Evolutionary conservation across 2,797 vertebrate genomes (phyloP), one percentile per base, ranked within the genome.

Genomic region (Sebastes jordani): DNA sequence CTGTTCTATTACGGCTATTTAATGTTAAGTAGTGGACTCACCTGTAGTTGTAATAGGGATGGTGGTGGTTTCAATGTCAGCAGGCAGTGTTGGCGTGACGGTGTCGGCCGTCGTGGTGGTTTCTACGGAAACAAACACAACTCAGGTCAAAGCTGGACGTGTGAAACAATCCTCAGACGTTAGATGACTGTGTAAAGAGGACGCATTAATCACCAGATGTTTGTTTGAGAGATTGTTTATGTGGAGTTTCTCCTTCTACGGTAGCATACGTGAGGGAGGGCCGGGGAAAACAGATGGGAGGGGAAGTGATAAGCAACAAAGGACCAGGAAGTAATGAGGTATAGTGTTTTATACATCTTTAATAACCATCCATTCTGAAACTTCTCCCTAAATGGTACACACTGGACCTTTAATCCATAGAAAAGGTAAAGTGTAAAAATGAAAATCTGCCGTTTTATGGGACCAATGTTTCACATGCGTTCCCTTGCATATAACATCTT

Each of bases 81-180:
- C 91, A 27, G 95, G 96, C 64, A 92, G n/a, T 0, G 98, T 98
- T 16, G 97, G 96, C 46, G 96, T 95, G 30, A 91, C 83, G 0
- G 96, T 97, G 89, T 96, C 94, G 13, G 95, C 95, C 2, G 96
- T 96, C n/a, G 98, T 97, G 76, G 95, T 97, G 30, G 94, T 94
- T 87, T 98, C 98, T 99, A 87, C 1, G 59, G 74, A 71, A 71
- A 89, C 38, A 85, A 74, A 81, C 55, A 60, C 52, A 67, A 4
- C 9, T 1, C 0, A 9, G 74, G 76, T 90, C 75, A 89, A 34
- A 74, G 60, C n/a, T 38, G 42, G 38, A 3, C 3, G 23, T 4
- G 27, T 9, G 36, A 63, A 68, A 71, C 66, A 74, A 70, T 59
- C 34, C 30, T 29, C 54, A 75, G 14, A 38, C 42, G 4, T 46